Percentiles rank a stretch among this genome's conserved stretches.
phyloP scores from a whole-genome alignment of 2,797 vertebrate genomes.

The Sarcoramphus papa region DNA sequence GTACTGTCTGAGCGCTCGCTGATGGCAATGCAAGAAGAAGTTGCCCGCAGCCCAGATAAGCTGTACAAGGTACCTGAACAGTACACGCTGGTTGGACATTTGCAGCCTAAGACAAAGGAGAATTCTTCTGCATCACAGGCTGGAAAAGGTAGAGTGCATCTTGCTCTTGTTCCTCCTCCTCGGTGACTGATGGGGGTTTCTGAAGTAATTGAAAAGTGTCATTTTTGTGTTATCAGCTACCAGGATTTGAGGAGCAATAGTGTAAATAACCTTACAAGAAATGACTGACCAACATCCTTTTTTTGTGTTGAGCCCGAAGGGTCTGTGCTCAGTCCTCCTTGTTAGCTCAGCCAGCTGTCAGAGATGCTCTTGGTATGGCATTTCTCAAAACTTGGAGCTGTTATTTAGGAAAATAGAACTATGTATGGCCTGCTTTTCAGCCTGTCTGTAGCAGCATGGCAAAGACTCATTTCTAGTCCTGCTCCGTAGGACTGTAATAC shows the following conservation, averaged over 20 bases:
- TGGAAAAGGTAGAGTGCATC: constrained; percentile 77
- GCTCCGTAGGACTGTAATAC: neutral
- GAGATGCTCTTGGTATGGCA: neutral
- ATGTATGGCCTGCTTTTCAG: neutral
- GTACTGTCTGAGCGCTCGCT: constrained; percentile 81
- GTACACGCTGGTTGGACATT: constrained; percentile 66
- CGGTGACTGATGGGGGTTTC: neutral
- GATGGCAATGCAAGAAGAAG: constrained; percentile 73
- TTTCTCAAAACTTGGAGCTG: neutral
- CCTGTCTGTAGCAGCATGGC: neutral
- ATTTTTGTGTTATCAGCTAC: neutral
- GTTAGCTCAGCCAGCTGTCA: neutral
- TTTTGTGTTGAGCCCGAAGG: neutral
- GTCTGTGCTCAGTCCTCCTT: neutral
- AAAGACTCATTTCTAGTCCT: neutral
- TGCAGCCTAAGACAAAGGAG: constrained; percentile 76
- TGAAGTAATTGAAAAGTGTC: neutral
- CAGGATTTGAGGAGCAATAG: neutral
- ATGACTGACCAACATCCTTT: neutral
- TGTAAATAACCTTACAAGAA: neutral
- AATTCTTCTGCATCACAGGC: constrained; percentile 72
- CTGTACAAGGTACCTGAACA: constrained; percentile 79
- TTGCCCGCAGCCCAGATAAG: constrained; percentile 68
- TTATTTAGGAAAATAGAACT: neutral
- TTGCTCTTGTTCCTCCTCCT: neutral